phyloP scores from a whole-genome alignment of 2,888 invertebrate genomes.

The Xiphydria camelus region DNA sequence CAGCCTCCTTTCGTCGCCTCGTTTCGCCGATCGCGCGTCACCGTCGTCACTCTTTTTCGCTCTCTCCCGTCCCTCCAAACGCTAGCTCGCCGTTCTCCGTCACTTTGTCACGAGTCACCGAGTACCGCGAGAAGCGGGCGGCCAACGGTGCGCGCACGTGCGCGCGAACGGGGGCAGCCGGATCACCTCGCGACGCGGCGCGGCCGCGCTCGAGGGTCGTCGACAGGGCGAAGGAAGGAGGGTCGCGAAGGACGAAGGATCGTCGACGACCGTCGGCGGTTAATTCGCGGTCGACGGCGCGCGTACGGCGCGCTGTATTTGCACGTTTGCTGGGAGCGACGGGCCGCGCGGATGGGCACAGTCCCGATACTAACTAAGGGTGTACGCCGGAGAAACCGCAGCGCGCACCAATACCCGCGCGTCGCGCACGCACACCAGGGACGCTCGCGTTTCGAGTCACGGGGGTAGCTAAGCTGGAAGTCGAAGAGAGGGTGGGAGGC shows the following conservation, averaged over 20 bases:
- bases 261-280: too few relatives aligned
- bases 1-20: not conserved
- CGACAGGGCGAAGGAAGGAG: constrained; percentile 10
- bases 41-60: constrained; percentile 27
- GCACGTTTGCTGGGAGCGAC: not conserved
- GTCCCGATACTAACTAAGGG: constrained; percentile 39
- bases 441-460: constrained; percentile 2
- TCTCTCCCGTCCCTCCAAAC: constrained; percentile 9
- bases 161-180: too few relatives aligned
- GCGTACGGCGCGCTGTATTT: too few relatives aligned
- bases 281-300: constrained; percentile 1
- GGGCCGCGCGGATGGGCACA: constrained; percentile 35
- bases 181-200: not conserved
- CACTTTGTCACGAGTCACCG: not conserved
- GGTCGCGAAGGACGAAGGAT: too few relatives aligned
- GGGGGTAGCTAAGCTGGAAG: constrained; percentile 19
- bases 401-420: constrained; percentile 36
- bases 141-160: too few relatives aligned
- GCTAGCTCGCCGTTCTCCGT: constrained; percentile 10
- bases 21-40: constrained; percentile 3
- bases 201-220: constrained; percentile 10
- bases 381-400: constrained; percentile 49
- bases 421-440: constrained; percentile 9
- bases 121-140: too few relatives aligned
- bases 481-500: constrained; percentile 31